Base-by-base conservation (phyloP, 2,888 invertebrate genomes). In the Pachycephus smyrnensis region DNA sequence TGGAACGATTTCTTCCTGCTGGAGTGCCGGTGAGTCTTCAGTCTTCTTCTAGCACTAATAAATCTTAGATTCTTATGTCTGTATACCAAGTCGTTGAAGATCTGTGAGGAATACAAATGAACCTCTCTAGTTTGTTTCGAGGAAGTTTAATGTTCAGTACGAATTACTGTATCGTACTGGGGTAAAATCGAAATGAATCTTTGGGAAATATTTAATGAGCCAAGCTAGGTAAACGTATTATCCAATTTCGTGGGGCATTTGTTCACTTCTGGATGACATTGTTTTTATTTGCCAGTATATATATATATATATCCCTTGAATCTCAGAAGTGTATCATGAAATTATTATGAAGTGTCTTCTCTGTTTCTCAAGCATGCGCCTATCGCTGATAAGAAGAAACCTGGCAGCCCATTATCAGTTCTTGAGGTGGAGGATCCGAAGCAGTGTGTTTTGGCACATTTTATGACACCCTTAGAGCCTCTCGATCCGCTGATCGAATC, bases 351-450 rank as follows among this genome's bases (percentile, higher is more conserved):
- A 55, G 23, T 55, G 9, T 55, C 55, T 9, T 23, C 78, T 69
- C 78, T 69, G 33, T 73, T 68, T 90, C 92, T 69, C 91, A 94
- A 95, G 86, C 94, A 94, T 81, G 93, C 94, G 73, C 95, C 94
- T 77, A 93, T 94, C 85, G 93, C 93, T 79, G 95, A 95, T 86
- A 91, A 92, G 81, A 92, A 92, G 81, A 89, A 92, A 80, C 89
- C 92, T 3, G 91, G 91, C 55, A 92, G 95, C 88, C 94, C 94
- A 68, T 93, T 96, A 76, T 96, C 95, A 87, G 95, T 96, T 75
- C 93, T 96, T 75, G 96, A 96, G 92, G 96, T 97, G 80, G 97
- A 97, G 78, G 97, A 98, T 92, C 97, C 97, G 3, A 97, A 97
- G 91, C 93, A 97, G 84, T 97, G 97, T 92, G 95, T 97, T 87